phyloP scores from a whole-genome alignment of 2,888 invertebrate species.

The Megastigmus dorsalis region DNA sequence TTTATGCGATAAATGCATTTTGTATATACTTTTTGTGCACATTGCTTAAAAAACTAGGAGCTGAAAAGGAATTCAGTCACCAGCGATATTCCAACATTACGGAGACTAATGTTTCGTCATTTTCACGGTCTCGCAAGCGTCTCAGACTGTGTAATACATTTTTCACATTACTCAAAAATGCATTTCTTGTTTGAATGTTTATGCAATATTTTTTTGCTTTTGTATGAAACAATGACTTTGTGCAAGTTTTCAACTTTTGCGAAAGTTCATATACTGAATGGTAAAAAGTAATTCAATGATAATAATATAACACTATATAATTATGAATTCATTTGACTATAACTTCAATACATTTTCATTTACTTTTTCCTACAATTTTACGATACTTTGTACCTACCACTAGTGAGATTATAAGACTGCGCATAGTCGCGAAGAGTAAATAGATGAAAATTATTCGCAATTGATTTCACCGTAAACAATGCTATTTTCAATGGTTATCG shows the following conservation, averaged over 20 bases:
- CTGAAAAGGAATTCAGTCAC: background rate
- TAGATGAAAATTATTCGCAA: constrained; percentile 3
- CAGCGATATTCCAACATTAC: background rate
- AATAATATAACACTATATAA: too few relatives aligned
- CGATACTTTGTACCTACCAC: background rate
- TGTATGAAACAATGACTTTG: background rate
- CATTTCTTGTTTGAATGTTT: constrained; percentile 41
- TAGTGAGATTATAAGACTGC: too few relatives aligned
- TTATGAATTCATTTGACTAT: too few relatives aligned
- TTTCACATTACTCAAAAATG: constrained; percentile 1
- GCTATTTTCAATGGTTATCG: background rate
- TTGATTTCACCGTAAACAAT: background rate
- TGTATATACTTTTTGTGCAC: background rate
- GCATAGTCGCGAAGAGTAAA: background rate
- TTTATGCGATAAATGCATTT: background rate
- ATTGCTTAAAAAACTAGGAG: background rate
- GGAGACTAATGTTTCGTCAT: background rate
- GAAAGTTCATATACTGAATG: too few relatives aligned
- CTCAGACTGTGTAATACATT: background rate
- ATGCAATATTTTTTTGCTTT: constrained; percentile 38
- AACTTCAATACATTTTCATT: background rate
- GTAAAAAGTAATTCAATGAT: too few relatives aligned
- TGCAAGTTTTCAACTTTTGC: background rate
- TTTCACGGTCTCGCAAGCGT: background rate
- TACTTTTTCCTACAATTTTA: background rate